Evolutionary conservation across 2,797 vertebrate genomes (phyloP), one percentile per base, ranked within the genome.

Genomic region (Labeo calbasu): DNA sequence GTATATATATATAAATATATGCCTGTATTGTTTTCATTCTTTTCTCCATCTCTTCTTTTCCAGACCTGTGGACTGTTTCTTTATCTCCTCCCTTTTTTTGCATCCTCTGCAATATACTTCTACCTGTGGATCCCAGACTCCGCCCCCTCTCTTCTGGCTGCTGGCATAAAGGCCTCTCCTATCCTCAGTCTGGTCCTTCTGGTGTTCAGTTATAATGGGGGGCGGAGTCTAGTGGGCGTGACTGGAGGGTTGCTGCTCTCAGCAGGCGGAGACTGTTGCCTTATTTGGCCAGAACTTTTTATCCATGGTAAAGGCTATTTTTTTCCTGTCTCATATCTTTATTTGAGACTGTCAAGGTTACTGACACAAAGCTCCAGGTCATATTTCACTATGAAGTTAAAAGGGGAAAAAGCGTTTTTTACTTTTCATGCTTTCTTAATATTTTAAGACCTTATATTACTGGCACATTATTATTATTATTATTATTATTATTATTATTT

Each of bases 171-270:
- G 88, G 87, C 94, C 14, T 91, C 95, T 23, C 97, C 97, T 0
- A 77, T 90, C 0, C 70, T 97, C 23, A 91, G 93, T 36, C 76
- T 98, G 92, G 93, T 88, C 0, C 71, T 85, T 1, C 86, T 91
- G 1, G 94, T 96, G 84, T 70, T 93, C 83, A 87, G 85, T 3
- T 91, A 94, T 89, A 85, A 88, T 1, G 90, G 92, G 8, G 82
- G 89, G 2, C 40, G 77, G 66, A 94, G 92, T 79, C 40, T 94
- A 10, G 84, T 90, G 80, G 93, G 94, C 57, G 92, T 97, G 85
- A 92, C 90, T 0, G 92, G 89, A 11, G 97, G 95, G 1, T 93
- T 98, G 1, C 5, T 96, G 36, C 93, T 95, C 84, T 97, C 96
- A 0, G 94, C 94, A 0, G 87, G 93, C 0, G 96, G 97, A 1